Evolutionary conservation across 2,113 vertebrate species (phyloP), one percentile per base, ranked within the genome.

Genomic region (Phodopus roborovskii): DNA sequence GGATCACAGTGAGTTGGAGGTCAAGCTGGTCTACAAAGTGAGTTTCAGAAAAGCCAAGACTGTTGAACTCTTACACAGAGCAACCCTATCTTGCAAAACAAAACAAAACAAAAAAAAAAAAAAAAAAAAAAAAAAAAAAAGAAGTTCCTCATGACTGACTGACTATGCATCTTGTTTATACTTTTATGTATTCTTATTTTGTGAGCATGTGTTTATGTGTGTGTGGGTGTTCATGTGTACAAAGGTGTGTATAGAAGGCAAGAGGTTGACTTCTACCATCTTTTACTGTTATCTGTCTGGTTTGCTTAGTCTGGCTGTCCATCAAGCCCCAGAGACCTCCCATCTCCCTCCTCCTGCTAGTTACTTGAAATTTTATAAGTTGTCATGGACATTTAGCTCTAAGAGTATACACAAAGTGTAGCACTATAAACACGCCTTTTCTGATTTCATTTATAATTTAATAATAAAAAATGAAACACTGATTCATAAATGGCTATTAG

Each of bases 401-500:
- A 68, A 94, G 87, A 45, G 13, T 64, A 50, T 42, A 42, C 3
- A 78, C 66, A 82, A 93, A 84, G 2, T 3, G 83, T 42, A 82
- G 1, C 3, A 2, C 5, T 33, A 39, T 78, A 81, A 64, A 64
- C 71, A 90, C 95, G 56, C 96, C 96, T 98, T 96, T 56, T 98
- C 92, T 95, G 75, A 91, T 98, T 98, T 97, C 97, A 97, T 97
- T 98, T 90, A 88, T 97, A 97, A 97, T 97, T 98, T 96, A 97
- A 95, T 66, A 96, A 89, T 96, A 97, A 97, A 94, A 90, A 97
- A 97, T 90, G 36, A 97, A 97, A 94, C 94, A 97, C 50, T 96
- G 94, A 96, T 97, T 97, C 56, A 88, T 98, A 98, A 98, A 97
- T 98, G 97, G 96, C 90, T 98, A 98, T 98, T 98, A 98, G 96